phyloP scores from a whole-genome alignment of 2,797 vertebrate species.

The Tadarida brasiliensis region DNA sequence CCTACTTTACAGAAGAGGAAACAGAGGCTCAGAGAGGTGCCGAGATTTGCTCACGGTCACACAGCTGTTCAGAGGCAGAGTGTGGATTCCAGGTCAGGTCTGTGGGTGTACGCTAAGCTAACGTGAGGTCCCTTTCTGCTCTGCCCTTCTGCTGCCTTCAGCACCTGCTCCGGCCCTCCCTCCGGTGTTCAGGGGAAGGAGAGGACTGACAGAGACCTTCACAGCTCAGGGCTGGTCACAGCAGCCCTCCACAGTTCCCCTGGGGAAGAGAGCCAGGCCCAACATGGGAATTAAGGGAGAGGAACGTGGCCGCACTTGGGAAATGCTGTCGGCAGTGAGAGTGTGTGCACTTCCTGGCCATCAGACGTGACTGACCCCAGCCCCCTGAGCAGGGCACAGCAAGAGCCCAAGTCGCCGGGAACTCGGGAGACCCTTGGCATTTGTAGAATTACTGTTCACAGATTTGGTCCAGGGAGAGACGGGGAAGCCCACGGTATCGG shows the following conservation, averaged over 20 bases:
- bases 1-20: background rate
- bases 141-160: background rate
- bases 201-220: background rate
- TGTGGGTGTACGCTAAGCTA: accelerated
- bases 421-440: background rate
- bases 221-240: background rate
- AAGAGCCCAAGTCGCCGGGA: background rate
- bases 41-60: background rate
- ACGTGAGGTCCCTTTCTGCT: background rate
- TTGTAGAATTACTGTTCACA: background rate
- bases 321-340: too few relatives aligned
- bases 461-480: background rate
- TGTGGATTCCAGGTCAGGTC: background rate
- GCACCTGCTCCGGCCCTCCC: too few relatives aligned
- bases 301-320: background rate
- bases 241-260: background rate
- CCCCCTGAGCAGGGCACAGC: background rate
- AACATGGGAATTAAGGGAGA: background rate
- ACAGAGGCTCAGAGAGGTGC: background rate
- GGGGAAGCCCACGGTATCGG: too few relatives aligned
- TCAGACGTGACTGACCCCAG: background rate
- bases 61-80: background rate
- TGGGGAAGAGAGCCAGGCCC: background rate
- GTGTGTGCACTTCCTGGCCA: accelerated
- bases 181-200: background rate